Evolutionary conservation across 2,113 vertebrate genomes (phyloP).

Genomic region (Etia nguti): DNA sequence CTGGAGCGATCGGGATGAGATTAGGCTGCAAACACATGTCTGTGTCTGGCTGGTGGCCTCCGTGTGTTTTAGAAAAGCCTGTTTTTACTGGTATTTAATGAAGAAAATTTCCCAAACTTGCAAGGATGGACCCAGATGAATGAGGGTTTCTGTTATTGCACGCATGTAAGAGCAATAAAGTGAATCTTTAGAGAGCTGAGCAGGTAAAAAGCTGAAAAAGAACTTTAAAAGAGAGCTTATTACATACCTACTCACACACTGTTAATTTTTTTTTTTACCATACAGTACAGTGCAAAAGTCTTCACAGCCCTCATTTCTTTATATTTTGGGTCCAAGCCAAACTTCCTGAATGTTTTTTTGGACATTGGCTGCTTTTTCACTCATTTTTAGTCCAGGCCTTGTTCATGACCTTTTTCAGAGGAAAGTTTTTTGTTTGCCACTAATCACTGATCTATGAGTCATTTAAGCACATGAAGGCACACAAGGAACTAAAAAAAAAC

Average conservation of each 20-base stretch:
- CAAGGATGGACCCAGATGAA: neutral
- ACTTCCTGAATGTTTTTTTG: neutral
- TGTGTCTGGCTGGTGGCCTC: neutral
- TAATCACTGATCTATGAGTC: neutral
- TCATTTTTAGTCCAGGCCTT: neutral
- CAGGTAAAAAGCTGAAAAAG: neutral
- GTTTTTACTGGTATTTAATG: neutral
- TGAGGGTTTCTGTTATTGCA: neutral
- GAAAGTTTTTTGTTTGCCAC: neutral
- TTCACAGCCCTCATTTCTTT: neutral
- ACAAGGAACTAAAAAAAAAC: neutral
- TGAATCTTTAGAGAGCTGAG: neutral
- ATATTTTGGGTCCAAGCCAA: neutral
- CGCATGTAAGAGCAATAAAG: neutral
- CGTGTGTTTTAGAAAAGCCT: neutral
- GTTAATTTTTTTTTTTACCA: neutral
- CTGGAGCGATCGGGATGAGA: no score
- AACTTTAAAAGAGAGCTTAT: neutral
- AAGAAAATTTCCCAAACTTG: neutral
- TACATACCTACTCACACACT: neutral
- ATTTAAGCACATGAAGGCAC: neutral
- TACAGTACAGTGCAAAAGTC: neutral
- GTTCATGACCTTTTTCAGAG: neutral
- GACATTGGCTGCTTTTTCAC: neutral
- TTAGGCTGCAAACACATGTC: neutral